Conservation (phyloP, 2,888 invertebrate genomes). For the Calameuta idolon region DNA sequence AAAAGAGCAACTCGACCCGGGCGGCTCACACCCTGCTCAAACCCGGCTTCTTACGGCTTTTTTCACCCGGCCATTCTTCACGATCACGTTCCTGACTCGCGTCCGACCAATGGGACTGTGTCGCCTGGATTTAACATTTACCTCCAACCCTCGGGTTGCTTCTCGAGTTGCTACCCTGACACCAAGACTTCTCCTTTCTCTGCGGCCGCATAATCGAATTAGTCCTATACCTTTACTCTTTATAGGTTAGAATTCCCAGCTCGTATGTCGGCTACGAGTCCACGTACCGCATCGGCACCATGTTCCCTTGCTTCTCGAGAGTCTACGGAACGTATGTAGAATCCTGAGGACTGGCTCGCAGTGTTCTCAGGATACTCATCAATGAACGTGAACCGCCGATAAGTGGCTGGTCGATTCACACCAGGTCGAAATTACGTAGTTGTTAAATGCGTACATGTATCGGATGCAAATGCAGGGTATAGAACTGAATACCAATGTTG, state of each 20-base stretch:
- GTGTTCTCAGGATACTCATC: neutral
- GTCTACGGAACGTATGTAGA: neutral
- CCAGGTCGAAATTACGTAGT: conserved; percentile 37
- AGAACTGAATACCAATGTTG: neutral
- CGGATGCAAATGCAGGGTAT: conserved; percentile 33
- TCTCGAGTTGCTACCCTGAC: neutral
- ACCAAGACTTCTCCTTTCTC: neutral
- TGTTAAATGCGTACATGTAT: conserved; percentile 35
- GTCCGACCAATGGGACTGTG: neutral
- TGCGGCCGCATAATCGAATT: neutral
- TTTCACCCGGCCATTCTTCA: neutral
- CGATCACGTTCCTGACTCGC: neutral
- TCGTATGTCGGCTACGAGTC: neutral
- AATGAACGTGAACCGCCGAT: neutral
- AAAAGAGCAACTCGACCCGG: neutral
- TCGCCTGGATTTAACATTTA: neutral
- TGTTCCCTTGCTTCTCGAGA: neutral
- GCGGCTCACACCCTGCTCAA: neutral
- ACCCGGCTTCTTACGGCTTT: neutral
- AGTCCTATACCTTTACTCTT: neutral
- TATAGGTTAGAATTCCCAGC: neutral
- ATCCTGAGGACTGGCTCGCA: neutral
- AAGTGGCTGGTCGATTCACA: conserved; percentile 32
- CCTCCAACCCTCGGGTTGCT: neutral
- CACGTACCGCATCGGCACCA: neutral